These are phyloP conservation scores for Drosophila gunungcola DNA, from an alignment of 1,140 invertebrate species.

Conservation along the genomic window DNA sequence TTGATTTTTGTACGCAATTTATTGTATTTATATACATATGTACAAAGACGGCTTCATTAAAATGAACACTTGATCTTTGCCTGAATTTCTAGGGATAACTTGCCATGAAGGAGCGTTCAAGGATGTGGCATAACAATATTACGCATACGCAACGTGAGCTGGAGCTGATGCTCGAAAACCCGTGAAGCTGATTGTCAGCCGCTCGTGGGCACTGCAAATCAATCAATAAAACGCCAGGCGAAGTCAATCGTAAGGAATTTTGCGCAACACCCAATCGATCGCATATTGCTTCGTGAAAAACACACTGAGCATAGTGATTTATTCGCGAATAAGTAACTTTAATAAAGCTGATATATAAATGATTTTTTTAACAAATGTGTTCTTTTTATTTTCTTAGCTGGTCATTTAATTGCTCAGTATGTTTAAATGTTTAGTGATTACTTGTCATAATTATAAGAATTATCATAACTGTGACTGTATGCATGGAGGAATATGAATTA, in stretches of 20 bases:
- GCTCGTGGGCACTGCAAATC: constrained; percentile 70
- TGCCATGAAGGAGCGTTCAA: constrained; percentile 22
- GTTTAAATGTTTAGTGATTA: too few relatives aligned
- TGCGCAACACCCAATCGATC: constrained; percentile 28
- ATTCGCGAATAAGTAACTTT: neutral
- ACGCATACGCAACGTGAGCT: constrained; percentile 72
- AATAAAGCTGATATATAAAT: too few relatives aligned
- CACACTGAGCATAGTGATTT: constrained; percentile 22
- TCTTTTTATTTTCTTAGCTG: too few relatives aligned
- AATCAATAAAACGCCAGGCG: constrained; percentile 76
- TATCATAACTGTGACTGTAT: too few relatives aligned
- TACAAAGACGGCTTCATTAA: constrained; percentile 62
- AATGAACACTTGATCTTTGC: constrained; percentile 78
- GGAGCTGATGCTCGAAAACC: constrained; percentile 18
- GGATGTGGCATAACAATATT: constrained; percentile 62
- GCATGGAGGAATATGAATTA: too few relatives aligned
- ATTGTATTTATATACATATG: constrained; percentile 20
- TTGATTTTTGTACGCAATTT: constrained; percentile 41
- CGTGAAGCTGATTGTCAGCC: constrained; percentile 52
- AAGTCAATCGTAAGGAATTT: constrained; percentile 77
- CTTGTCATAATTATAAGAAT: too few relatives aligned
- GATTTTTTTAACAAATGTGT: too few relatives aligned
- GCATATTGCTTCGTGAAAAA: constrained; percentile 21
- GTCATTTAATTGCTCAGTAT: too few relatives aligned
- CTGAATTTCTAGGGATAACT: constrained; percentile 78